Evolutionary conservation across 1,140 invertebrate species (phyloP), one percentile per base, ranked within the genome.

Genomic region (Druon quercuslanigerum): DNA sequence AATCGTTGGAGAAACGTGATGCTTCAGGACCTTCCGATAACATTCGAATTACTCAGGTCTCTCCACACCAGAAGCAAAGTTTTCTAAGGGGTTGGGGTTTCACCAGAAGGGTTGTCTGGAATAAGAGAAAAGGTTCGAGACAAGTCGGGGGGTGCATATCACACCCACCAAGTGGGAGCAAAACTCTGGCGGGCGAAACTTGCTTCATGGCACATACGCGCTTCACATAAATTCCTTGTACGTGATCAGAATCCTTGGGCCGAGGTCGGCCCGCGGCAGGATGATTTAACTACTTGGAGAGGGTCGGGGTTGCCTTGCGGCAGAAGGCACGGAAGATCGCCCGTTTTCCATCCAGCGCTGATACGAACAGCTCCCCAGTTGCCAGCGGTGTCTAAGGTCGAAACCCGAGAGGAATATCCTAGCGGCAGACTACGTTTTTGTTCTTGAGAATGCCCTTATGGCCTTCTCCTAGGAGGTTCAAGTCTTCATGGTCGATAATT

Each of bases 211-310:
- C 54, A 66, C 70, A 76, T 76, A 76, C 75, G 75, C 75, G 75
- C n/a, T 17, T 77, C 71, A 77, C 73, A 83, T 80, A 83, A 81
- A 81, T 79, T 83, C 75, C 76, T 50, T 54, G 75, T 77, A 79
- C 82, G 82, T 83, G 82, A 74, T 66, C 77, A 46, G 79, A 81
- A 83, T 81, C 74, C 82, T 72, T 74, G 33, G 66, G 52, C 50
- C 57, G 72, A 5, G 60, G 72, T 79, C 70, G 79, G 78, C 72
- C 74, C 82, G 72, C 81, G 74, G 79, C 82, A 78, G 78, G 71
- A 81, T 79, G 78, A 81, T 78, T 83, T 81, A 81, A 83, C 82
- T 83, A 80, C 78, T 78, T 76, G 50, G 79, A 79, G 79, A 76
- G 40, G 76, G 77, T 73, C 79, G 77, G 73, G 57, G 66, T 51